Conservation (phyloP, 2,888 invertebrate species). For the Lamellibrachia columna region DNA sequence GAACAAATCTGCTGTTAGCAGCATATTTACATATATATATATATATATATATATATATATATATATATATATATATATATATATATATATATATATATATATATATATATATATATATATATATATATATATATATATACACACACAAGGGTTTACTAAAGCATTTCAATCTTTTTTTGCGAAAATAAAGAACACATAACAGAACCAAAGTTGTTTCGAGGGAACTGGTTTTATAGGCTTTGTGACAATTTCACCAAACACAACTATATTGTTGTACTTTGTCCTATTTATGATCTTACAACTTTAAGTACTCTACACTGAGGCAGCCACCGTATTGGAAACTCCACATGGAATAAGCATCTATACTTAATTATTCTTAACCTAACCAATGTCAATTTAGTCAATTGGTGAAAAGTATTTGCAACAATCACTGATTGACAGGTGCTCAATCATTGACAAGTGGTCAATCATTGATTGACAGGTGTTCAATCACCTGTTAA, state of each 20-base stretch:
- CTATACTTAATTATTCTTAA: background rate
- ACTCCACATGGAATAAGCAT: background rate
- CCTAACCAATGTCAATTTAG: background rate
- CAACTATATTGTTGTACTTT: background rate
- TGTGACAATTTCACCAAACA: background rate
- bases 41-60: no score
- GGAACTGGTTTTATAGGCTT: no score
- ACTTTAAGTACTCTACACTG: background rate
- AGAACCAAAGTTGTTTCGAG: no score
- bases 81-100: no score
- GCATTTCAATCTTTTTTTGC: no score
- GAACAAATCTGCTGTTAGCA: no score
- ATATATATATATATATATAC: no score
- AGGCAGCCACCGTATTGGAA: background rate
- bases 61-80: no score
- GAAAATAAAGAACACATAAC: no score
- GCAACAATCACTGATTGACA: background rate
- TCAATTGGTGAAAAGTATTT: background rate
- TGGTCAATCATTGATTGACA: background rate
- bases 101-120: no score
- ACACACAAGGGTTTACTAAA: no score
- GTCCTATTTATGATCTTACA: background rate
- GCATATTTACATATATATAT: no score
- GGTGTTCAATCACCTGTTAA: background rate
- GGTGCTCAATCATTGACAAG: background rate